Evolutionary conservation across 2,888 invertebrate species (phyloP), one percentile per base, ranked within the genome.

Genomic region (Buathra laborator): DNA sequence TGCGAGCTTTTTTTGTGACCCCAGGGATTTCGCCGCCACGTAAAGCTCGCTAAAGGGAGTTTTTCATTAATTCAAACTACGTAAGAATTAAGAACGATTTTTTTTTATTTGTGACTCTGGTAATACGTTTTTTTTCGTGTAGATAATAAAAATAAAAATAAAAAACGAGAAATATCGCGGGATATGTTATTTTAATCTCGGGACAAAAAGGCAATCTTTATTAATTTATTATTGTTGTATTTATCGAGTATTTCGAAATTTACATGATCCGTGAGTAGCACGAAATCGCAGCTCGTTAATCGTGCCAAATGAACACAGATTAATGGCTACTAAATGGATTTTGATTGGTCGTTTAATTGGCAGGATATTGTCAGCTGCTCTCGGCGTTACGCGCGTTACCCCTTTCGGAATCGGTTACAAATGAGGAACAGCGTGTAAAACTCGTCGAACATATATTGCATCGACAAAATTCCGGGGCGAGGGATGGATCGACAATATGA

Each of bases 301-400:
- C 51, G 37, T 32, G 7, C 12, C 48, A 51, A 81, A 68, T 48
- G 16, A 77, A 72, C 46, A 24, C 51, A 70, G 64, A 70, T 82
- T 79, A 82, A 82, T 66, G 56, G 71, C n/a, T 10, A 10, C 37
- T 59, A 51, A 79, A 79, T 56, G 19, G 56, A 59, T 37, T 79
- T 79, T 71, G 53, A 82, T 81, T 85, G 78, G 64, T 81, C 66
- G 70, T 64, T 78, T 82, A 79, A 85, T 85, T 85, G 79, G 70
- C 71, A 75, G 74, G 62, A n/a, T 46, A 32, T 62, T 51, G 74
- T 81, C 46, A 37, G 59, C 14, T 51, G 37, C 53, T 51, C 14
- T 7, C 29, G 14, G 37, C 44, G 5, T 6, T 3, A 12, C 46
- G 29, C 53, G 56, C n/a, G 24, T 56, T 68, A 12, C 51, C 24